Evolutionary conservation across 2,888 invertebrate species (phyloP), one percentile per base, ranked within the genome.

Genomic region (Petrolisthes manimaculis): DNA sequence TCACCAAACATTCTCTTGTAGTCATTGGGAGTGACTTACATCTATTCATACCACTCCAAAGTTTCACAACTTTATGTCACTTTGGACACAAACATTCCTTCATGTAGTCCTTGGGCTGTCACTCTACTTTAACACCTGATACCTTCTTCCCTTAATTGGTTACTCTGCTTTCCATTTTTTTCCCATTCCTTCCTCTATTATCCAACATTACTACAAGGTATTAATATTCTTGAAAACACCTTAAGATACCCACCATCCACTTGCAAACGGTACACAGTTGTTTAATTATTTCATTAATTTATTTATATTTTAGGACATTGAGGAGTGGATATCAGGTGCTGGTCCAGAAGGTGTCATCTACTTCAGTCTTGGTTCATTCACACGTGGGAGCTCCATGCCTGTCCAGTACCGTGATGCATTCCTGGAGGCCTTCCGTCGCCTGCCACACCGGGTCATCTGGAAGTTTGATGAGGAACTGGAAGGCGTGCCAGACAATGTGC

Each of bases 381-480:
- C 95, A 92, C 97, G 96, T 81, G 96, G 94, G 12, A 97, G 94
- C 0, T 97, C 96, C 92, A 97, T 97, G 92, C 97, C 97, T 0
- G 96, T 96, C 96, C 96, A 97, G 93, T 96, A 97, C 8, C 97
- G 94, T 0, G 96, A 96, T 90, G 95, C 94, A 91, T 96, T 96
- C 90, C 96, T 93, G 0, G 97, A 96, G 5, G 95, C 94, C 92
- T 96, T 95, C 74, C 96, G 95, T 91, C 97, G 96, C 92, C 97
- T 96, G 91, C 95, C 94, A 18, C 97, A 86, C 37, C 69, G 74
- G 51, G 84, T 78, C 56, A n/a, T 86, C n/a, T 86, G 85, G 87
- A 87, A 87, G 55, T 87, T 24, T 24, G 87, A 87, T 24, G 83
- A 61, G 24, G 61, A 80, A 18, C 74, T 84, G 14, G 74, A 84